Conservation (phyloP, 2,888 invertebrate species). For the Lordiphosa andalusiaca region DNA sequence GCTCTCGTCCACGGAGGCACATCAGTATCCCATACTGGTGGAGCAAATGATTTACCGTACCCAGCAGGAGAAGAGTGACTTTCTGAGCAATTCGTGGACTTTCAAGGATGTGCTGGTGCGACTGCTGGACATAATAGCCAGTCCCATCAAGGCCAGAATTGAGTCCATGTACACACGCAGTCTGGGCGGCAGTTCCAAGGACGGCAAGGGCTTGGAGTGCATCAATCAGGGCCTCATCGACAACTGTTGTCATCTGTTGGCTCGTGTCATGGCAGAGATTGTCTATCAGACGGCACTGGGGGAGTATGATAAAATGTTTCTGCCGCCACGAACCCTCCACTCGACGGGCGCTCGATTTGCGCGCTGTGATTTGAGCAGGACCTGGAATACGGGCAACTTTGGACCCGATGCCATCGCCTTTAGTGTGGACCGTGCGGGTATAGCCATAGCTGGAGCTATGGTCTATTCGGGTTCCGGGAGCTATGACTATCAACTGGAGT, state of each 20-base stretch:
- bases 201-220: conserved; percentile 60
- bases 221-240: conserved; percentile 83
- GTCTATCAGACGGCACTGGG: conserved; percentile 89
- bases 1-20: conserved; percentile 84
- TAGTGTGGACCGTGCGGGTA: conserved; percentile 93
- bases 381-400: conserved; percentile 98
- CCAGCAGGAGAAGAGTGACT: conserved; percentile 80
- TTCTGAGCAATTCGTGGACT: conserved; percentile 79
- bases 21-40: conserved; percentile 88
- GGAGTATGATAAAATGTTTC: conserved; percentile 81
- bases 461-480: conserved; percentile 94
- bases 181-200: conserved; percentile 79
- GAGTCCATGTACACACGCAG: conserved; percentile 78
- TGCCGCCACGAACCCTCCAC: conserved; percentile 87
- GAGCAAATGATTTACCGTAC: conserved; percentile 89
- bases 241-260: conserved; percentile 88
- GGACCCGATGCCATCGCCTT: conserved; percentile 98
- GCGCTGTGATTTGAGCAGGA: conserved; percentile 91
- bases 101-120: conserved; percentile 91
- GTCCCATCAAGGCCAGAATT: conserved; percentile 85
- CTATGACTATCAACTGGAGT: conserved; percentile 94
- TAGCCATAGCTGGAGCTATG: conserved; percentile 93
- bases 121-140: conserved; percentile 89
- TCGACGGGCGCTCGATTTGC: conserved; percentile 95
- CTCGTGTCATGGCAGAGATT: conserved; percentile 92